Percentiles rank a stretch among this genome's conserved stretches.
These are phyloP conservation scores for Chaetodon trifascialis DNA, from an alignment of 2,113 vertebrate species.

Conservation along the genomic window DNA sequence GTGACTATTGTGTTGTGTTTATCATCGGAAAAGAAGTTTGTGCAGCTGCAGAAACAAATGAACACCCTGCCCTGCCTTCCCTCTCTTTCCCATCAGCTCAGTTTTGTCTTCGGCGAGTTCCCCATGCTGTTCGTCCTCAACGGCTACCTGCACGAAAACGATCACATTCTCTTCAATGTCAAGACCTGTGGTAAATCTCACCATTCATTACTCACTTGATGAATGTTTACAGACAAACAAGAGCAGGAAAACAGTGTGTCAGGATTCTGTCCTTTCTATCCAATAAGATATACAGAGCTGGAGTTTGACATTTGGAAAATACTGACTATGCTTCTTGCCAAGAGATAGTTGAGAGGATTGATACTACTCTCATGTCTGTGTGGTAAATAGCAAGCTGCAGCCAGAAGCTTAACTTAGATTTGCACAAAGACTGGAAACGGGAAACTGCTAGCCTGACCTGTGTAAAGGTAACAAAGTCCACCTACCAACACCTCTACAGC, in stretches of 20 bases:
- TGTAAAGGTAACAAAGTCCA: background rate
- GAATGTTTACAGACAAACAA: background rate
- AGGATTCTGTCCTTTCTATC: background rate
- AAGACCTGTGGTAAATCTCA: constrained; percentile 87
- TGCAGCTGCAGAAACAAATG: background rate
- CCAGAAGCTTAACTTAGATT: background rate
- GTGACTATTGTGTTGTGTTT: background rate
- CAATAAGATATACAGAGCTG: background rate
- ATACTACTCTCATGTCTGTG: background rate
- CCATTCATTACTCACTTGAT: background rate
- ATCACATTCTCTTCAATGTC: constrained; percentile 86
- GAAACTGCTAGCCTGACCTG: background rate
- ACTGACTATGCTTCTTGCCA: background rate
- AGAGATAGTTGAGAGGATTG: background rate
- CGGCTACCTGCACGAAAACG: constrained; percentile 81
- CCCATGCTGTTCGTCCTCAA: constrained; percentile 93
- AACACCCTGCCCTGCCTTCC: background rate
- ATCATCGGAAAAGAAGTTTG: background rate
- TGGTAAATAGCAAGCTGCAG: background rate
- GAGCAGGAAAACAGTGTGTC: background rate
- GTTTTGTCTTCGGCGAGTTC: constrained; percentile 92
- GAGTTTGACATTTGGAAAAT: background rate
- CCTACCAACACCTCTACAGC: background rate
- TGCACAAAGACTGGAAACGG: background rate
- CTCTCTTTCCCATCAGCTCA: constrained; percentile 84